phyloP scores from a whole-genome alignment of 2,888 invertebrate genomes.

The Lamellibrachia satsuma region DNA sequence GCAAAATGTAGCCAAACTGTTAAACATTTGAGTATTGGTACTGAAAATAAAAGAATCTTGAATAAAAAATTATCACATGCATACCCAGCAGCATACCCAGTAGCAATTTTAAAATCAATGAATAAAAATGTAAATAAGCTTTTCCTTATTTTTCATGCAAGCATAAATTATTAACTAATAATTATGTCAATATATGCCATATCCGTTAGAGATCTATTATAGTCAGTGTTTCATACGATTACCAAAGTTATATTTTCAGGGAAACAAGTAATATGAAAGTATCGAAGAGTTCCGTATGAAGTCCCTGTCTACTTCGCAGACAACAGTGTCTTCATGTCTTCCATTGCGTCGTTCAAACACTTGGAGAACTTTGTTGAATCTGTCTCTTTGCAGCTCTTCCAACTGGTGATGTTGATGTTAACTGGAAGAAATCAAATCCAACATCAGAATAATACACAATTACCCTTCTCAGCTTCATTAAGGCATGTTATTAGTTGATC shows the following conservation, averaged over 20 bases:
- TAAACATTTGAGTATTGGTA: not conserved
- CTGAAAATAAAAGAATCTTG: not conserved
- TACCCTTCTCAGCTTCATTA: too few species aligned
- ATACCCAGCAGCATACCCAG: not conserved
- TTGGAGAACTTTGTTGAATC: constrained; percentile 46
- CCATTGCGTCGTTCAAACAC: constrained; percentile 31
- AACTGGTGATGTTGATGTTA: constrained; percentile 48
- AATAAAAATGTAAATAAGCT: not conserved
- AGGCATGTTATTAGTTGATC: too few species aligned
- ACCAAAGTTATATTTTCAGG: not conserved
- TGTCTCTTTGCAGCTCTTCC: constrained; percentile 43
- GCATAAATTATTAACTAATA: not conserved
- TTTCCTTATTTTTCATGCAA: not conserved
- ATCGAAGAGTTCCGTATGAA: not conserved
- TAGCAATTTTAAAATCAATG: not conserved
- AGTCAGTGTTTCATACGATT: not conserved
- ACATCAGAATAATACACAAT: not conserved
- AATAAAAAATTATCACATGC: not conserved
- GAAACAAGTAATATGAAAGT: constrained; percentile 36
- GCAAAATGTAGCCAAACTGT: not conserved
- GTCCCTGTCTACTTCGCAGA: not conserved
- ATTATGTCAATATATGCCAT: not conserved
- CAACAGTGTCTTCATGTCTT: constrained; percentile 32
- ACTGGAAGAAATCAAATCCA: constrained; percentile 44
- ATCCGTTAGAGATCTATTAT: not conserved